Conservation (phyloP, 2,888 invertebrate species). For the Spilosoma lubricipeda region DNA sequence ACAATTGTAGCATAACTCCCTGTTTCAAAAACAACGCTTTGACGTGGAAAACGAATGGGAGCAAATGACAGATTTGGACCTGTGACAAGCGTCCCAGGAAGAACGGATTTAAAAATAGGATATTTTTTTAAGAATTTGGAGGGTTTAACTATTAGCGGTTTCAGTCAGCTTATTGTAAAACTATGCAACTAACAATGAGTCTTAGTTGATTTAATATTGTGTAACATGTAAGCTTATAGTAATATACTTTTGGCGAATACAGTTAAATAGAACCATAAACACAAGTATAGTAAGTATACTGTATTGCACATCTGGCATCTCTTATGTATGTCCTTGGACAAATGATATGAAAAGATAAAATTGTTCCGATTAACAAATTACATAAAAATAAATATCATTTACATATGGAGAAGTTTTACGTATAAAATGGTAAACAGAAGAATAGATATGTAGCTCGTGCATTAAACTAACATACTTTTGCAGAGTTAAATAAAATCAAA, state of each 20-base stretch:
- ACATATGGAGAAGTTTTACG: background rate
- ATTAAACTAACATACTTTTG: no score
- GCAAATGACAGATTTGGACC: conserved; percentile 61
- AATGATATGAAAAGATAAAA: background rate
- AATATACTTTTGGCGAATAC: background rate
- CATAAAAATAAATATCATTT: background rate
- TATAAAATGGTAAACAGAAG: background rate
- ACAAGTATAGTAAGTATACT: background rate
- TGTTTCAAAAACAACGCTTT: conserved; percentile 45
- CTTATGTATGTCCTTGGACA: background rate
- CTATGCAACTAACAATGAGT: background rate
- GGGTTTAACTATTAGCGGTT: conserved; percentile 51
- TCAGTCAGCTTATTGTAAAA: conserved; percentile 28
- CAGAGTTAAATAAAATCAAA: background rate
- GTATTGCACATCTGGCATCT: background rate
- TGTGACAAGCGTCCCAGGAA: conserved; percentile 70
- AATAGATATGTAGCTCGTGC: background rate
- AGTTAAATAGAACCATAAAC: background rate
- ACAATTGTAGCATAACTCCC: conserved; percentile 33
- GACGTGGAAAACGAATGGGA: conserved; percentile 54
- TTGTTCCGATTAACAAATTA: background rate
- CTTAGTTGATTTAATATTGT: background rate
- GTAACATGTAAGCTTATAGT: background rate
- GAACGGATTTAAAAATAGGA: conserved; percentile 58
- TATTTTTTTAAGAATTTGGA: conserved; percentile 46